Evolutionary conservation across 2,888 invertebrate genomes (phyloP).

Genomic region (Lithophane socia): DNA sequence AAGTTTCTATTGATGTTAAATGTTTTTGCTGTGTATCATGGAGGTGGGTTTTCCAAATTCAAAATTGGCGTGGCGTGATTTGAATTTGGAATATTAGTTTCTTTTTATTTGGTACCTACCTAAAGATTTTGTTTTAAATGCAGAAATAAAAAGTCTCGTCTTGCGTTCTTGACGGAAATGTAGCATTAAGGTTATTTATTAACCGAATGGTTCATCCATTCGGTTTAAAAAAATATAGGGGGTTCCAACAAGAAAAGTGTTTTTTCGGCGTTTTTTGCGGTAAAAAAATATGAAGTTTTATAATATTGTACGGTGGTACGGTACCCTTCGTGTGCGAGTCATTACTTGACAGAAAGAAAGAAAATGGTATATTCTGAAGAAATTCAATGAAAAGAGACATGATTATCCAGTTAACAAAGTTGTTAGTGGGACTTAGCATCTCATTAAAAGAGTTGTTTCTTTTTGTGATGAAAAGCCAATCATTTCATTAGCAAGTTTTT

Average conservation of each 20-base stretch:
- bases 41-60: slow-evolving; percentile 25
- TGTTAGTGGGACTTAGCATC: neutral
- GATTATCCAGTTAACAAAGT: neutral
- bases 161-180: no score
- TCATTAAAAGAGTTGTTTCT: neutral
- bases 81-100: slow-evolving; percentile 1
- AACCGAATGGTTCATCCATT: no score
- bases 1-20: slow-evolving; percentile 55
- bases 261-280: no score
- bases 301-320: no score
- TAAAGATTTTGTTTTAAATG: neutral
- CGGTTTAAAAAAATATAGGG: no score
- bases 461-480: neutral
- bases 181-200: neutral
- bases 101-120: neutral
- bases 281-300: no score
- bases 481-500: neutral
- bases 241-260: no score
- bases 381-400: neutral
- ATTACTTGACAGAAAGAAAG: neutral
- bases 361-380: neutral
- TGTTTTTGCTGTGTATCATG: slow-evolving; percentile 39
- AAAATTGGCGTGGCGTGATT: slow-evolving; percentile 30
- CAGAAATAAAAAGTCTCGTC: neutral
- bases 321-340: no score